Evolutionary conservation across 2,888 invertebrate genomes (phyloP).

Genomic region (Spisula solida): DNA sequence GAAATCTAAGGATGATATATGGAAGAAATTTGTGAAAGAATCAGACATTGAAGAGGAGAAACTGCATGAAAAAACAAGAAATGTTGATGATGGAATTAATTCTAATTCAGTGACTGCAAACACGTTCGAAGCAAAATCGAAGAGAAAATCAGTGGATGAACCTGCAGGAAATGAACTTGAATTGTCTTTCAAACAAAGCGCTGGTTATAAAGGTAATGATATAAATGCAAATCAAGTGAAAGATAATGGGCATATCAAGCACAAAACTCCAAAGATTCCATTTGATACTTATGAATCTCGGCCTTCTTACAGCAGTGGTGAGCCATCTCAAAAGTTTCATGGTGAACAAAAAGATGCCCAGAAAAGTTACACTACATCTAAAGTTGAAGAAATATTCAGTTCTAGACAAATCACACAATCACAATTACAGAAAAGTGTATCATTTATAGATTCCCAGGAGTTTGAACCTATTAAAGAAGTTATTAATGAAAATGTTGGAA

Average conservation of each 20-base stretch:
- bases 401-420: slow-evolving; percentile 59
- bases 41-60: not conserved
- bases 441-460: slow-evolving; percentile 70
- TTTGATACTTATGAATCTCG: slow-evolving; percentile 27
- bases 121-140: not conserved
- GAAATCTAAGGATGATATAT: slow-evolving; percentile 69
- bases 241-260: not conserved
- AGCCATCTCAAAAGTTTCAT: slow-evolving; percentile 37
- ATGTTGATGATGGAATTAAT: not conserved
- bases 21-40: slow-evolving; percentile 50
- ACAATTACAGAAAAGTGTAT: slow-evolving; percentile 19
- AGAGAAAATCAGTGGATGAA: not conserved
- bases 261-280: slow-evolving; percentile 28
- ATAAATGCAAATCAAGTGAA: not conserved
- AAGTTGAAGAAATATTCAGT: slow-evolving; percentile 68
- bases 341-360: slow-evolving; percentile 5
- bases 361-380: slow-evolving; percentile 51
- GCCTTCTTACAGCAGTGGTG: slow-evolving; percentile 28
- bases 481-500: not conserved
- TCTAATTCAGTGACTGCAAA: not conserved
- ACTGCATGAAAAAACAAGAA: not conserved
- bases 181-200: not conserved
- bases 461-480: slow-evolving; percentile 40
- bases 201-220: not conserved
- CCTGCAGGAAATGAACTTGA: not conserved